Evolutionary conservation across 2,113 vertebrate genomes (phyloP), one percentile per base, ranked within the genome.

Genomic region (Sinosuthora webbiana): DNA sequence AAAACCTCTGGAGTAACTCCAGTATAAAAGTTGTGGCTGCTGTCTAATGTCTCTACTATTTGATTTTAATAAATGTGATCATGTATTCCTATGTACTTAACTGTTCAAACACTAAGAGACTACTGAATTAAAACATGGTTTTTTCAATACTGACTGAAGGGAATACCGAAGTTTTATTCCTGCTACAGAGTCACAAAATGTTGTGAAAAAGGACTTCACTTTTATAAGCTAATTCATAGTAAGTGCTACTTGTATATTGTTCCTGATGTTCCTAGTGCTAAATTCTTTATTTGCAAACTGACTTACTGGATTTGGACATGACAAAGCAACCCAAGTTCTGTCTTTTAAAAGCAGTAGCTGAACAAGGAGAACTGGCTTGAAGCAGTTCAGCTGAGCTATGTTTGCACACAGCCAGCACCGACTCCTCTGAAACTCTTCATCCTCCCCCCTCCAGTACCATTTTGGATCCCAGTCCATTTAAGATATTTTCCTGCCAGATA

Each of bases 91-190:
- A 24, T 50, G 12, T 90, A 77, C 60, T 60, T 22, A n/a, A 4
- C 62, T 92, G 63, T 83, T 91, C 39, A 83, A 80, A 79, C 57
- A 74, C 68, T 87, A 79, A 57, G 22, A 76, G 13, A 73, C 52
- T 77, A 83, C 80, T 87, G 64, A 94, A 94, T 77, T 94, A 95
- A 94, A 91, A 79, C 2, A 39, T 59, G 28, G 55, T 81, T 83
- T 95, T 96, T 86, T 77, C 65, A 88, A 7, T 70, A 67, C 59
- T 52, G 15, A 75, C 30, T 74, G 27, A 85, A 69, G 11, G 5
- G 13, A 53, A 49, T 44, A 18, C 1, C 31, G 15, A 81, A 56
- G 6, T 64, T 62, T 79, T 62, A 19, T 76, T 67, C 13, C 42
- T 69, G 19, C 14, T 63, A 53, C 25, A 57, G 35, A 75, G 41